Evolutionary conservation across 2,113 vertebrate genomes (phyloP), one percentile per base, ranked within the genome.

Genomic region (Colius striatus): DNA sequence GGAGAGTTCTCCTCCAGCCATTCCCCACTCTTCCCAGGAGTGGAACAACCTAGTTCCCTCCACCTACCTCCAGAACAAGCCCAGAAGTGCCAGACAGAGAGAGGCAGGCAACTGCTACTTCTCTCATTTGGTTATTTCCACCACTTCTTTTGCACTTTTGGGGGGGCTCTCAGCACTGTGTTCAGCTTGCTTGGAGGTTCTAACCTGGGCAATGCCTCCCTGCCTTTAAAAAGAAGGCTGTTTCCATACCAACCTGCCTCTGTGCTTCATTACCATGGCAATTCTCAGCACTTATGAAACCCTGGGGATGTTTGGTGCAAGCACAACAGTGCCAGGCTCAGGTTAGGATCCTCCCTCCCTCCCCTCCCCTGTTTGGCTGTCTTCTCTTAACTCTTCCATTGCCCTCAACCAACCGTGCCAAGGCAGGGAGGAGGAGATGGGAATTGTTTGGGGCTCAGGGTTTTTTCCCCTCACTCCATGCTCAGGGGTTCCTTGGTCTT

Each of bases 271-370:
- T 96, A 93, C 94, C 94, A 97, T 97, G 95, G 95, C 25, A 7
- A 96, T 95, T 87, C 92, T 78, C 83, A 93, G 93, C 76, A 92
- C 93, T 96, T 96, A 97, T 94, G 95, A 95, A 96, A 97, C 89
- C 90, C 73, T 58, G 53, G 65, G 90, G 41, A 51, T 94, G 92
- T 93, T 96, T 96, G 92, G 80, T 95, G 86, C 90, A 96, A 51
- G 18, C 47, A 19, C 32, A 55, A 32, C 87, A 83, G 76, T 96
- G 93, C 73, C 57, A 72, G 63, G 48, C 79, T 92, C 87, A 91
- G 92, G 93, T 63, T 96, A 79, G 83, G 76, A 86, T 96, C 70
- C 84, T 80, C 72, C 79, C 91, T 82, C 26, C 60, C 26, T 61
- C 50, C 36, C 51, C 66, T 43, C 9, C 72, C 82, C 78, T 91